phyloP scores from a whole-genome alignment of 2,113 vertebrate genomes.

The Thunnus maccoyii region DNA sequence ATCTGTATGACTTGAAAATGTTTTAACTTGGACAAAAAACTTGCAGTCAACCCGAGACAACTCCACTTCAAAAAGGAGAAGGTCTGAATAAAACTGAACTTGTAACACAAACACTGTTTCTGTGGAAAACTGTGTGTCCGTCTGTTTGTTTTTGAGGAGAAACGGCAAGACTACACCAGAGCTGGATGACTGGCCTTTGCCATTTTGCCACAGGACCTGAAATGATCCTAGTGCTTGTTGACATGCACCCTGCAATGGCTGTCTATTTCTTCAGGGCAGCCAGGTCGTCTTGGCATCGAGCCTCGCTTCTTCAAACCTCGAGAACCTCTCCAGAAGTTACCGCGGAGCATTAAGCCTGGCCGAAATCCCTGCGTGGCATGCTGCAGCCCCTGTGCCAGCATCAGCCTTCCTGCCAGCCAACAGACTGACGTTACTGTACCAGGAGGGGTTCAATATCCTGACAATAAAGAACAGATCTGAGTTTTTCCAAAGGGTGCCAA shows the following conservation, averaged over 20 bases:
- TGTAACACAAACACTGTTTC: not conserved
- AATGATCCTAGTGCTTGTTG: slow-evolving; percentile 50
- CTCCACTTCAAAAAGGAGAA: too few relatives aligned
- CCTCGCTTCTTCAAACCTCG: slow-evolving; percentile 36
- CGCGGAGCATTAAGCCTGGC: slow-evolving; percentile 54
- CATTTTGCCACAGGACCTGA: slow-evolving; percentile 23
- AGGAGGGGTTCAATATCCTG: slow-evolving; percentile 8
- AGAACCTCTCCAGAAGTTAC: slow-evolving; percentile 34
- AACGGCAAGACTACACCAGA: not conserved
- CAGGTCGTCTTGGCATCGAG: slow-evolving; percentile 52
- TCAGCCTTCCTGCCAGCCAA: slow-evolving; percentile 30
- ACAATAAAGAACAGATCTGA: slow-evolving; percentile 42
- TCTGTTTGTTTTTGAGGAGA: not conserved
- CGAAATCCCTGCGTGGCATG: slow-evolving; percentile 51
- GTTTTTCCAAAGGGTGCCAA: slow-evolving; percentile 18
- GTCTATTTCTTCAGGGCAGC: slow-evolving; percentile 45
- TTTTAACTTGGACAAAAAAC: too few relatives aligned
- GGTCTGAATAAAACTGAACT: too few relatives aligned
- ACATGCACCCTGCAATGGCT: slow-evolving; percentile 35
- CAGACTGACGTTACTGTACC: slow-evolving; percentile 22
- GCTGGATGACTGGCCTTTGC: not conserved
- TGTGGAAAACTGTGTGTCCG: not conserved
- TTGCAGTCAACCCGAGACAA: too few relatives aligned
- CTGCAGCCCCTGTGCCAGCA: slow-evolving; percentile 45
- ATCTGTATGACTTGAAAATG: too few relatives aligned